A percentile compares a stretch with the other conserved stretches of the same genome.
phyloP scores from a whole-genome alignment of 2,797 vertebrate genomes.

The Phalloptychus januarius region DNA sequence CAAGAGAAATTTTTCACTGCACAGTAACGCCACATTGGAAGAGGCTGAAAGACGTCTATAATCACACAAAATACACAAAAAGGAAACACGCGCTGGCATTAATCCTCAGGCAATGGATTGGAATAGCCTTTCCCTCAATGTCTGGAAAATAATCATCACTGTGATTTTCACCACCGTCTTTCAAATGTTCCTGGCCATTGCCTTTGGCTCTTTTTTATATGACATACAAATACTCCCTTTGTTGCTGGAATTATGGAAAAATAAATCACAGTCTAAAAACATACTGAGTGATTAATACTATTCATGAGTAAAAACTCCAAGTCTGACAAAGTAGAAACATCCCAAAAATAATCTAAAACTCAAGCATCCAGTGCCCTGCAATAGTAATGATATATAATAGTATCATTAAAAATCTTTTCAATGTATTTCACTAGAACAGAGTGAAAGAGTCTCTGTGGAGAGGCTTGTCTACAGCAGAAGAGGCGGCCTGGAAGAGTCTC shows the following conservation, averaged over 20 bases:
- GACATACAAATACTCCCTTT: slow-evolving; percentile 31
- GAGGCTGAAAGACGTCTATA: slow-evolving; percentile 46
- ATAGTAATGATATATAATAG: not conserved
- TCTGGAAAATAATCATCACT: slow-evolving; percentile 65
- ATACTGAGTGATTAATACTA: slow-evolving; percentile 34
- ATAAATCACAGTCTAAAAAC: slow-evolving; percentile 27
- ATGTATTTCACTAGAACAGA: not conserved
- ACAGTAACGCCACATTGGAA: slow-evolving; percentile 56
- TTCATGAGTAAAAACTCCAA: slow-evolving; percentile 9
- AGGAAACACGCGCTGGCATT: slow-evolving; percentile 71
- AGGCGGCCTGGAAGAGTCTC: not conserved
- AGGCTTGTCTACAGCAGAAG: not conserved
- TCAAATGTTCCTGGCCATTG: slow-evolving; percentile 54
- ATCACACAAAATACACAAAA: slow-evolving; percentile 42
- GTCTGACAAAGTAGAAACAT: slow-evolving; percentile 19
- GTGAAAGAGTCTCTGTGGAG: no score
- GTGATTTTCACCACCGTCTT: slow-evolving; percentile 59
- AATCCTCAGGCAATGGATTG: slow-evolving; percentile 67
- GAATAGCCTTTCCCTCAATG: slow-evolving; percentile 52
- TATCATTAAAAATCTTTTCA: not conserved
- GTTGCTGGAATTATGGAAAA: slow-evolving; percentile 36
- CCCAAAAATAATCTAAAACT: slow-evolving; percentile 43
- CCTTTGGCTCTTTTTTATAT: slow-evolving; percentile 38
- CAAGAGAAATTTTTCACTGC: slow-evolving; percentile 49
- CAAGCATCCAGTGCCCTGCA: not conserved